Percentiles rank a stretch among this genome's conserved stretches.
These are phyloP conservation scores for Phrynosoma blainvillii DNA, from an alignment of 2,113 vertebrate genomes.

Conservation along the genomic window DNA sequence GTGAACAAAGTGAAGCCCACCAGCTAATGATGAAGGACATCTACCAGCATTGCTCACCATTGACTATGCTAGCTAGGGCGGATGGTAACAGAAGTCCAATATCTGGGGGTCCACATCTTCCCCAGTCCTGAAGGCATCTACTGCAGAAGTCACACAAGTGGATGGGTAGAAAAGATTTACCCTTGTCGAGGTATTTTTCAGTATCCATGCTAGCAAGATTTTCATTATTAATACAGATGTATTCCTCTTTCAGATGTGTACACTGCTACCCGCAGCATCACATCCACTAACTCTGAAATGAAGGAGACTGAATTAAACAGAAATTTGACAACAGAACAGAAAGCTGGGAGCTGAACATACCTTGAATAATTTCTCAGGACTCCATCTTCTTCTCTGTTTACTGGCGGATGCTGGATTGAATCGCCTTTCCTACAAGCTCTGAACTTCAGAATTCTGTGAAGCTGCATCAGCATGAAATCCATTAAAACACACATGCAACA, in stretches of 20 bases:
- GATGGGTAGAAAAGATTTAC: neutral
- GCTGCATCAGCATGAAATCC: slow-evolving; percentile 38
- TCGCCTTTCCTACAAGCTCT: slow-evolving; percentile 62
- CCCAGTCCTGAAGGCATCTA: no score
- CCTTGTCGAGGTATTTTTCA: neutral
- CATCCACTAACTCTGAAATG: slow-evolving; percentile 77
- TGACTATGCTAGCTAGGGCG: no score
- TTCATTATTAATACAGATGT: slow-evolving; percentile 36
- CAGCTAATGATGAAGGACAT: no score
- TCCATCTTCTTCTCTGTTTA: slow-evolving; percentile 47
- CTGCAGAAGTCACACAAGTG: no score
- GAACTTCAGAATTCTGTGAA: slow-evolving; percentile 55
- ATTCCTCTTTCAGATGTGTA: slow-evolving; percentile 80
- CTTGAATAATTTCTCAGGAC: slow-evolving; percentile 59
- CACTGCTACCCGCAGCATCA: slow-evolving; percentile 79
- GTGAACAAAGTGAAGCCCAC: no score
- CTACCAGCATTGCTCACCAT: no score
- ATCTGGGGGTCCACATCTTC: no score
- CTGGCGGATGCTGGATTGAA: slow-evolving; percentile 59
- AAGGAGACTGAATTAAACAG: slow-evolving; percentile 72
- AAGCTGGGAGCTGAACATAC: slow-evolving; percentile 73
- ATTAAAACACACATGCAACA: neutral
- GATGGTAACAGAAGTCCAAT: no score
- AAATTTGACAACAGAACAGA: slow-evolving; percentile 76
- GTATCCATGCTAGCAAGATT: neutral